These are phyloP conservation scores for Lucinisca nassula DNA, from an alignment of 2,888 invertebrate genomes.

Conservation along the genomic window DNA sequence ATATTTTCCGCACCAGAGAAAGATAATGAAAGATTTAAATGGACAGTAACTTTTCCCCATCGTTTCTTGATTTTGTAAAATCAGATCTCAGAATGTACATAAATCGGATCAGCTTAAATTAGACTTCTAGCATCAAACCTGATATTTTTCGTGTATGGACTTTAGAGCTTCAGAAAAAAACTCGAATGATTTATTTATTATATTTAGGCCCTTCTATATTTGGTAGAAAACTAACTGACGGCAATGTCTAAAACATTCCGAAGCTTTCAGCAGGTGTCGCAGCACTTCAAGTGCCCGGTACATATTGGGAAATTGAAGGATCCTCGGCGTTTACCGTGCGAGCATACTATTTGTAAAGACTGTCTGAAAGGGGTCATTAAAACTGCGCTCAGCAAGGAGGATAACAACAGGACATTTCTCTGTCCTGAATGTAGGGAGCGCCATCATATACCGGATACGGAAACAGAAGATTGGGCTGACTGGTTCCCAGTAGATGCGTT, in stretches of 20 bases:
- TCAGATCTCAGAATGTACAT: no score
- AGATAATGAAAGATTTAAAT: no score
- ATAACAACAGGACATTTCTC: slow-evolving; percentile 52
- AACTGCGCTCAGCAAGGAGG: slow-evolving; percentile 40
- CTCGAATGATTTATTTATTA: no score
- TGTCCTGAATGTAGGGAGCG: slow-evolving; percentile 66
- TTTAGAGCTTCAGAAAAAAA: no score
- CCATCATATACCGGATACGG: slow-evolving; percentile 64
- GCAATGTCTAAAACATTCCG: slow-evolving; percentile 59
- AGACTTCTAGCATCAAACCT: no score
- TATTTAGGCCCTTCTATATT: no score
- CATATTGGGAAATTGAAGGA: slow-evolving; percentile 67
- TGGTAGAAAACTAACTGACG: no score
- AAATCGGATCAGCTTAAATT: no score
- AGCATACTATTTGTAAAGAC: slow-evolving; percentile 66
- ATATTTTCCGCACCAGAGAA: no score
- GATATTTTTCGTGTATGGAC: no score
- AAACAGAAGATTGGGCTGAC: slow-evolving; percentile 67
- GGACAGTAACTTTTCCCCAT: no score
- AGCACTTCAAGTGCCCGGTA: slow-evolving; percentile 66
- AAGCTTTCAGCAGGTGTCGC: slow-evolving; percentile 65
- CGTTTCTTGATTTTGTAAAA: no score
- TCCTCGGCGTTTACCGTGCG: slow-evolving; percentile 65
- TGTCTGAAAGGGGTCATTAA: slow-evolving; percentile 63
- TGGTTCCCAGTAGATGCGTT: slow-evolving; percentile 71